Percentiles rank a stretch among this genome's conserved stretches.
These are phyloP conservation scores for Gyrodactylus bullatarudis DNA, from an alignment of 1,140 invertebrate species.

Conservation along the genomic window DNA sequence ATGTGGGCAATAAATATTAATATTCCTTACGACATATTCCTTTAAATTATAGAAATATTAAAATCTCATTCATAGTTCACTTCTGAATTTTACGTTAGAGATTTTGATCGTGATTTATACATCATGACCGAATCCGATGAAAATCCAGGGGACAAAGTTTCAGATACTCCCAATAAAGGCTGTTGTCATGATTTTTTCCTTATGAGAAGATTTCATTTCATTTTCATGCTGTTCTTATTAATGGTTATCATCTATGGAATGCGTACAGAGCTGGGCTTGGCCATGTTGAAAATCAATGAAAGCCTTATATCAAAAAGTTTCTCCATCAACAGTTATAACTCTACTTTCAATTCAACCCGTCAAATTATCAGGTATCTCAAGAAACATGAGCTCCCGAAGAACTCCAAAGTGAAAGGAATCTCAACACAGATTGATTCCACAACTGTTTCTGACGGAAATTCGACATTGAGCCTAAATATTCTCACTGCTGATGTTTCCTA, in stretches of 20 bases:
- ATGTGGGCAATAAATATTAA: no score
- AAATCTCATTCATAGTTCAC: no score
- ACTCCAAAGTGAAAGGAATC: not conserved
- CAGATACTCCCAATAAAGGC: no score
- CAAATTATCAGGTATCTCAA: not conserved
- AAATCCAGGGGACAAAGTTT: no score
- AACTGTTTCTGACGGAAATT: not conserved
- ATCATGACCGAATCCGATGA: no score
- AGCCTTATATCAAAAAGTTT: not conserved
- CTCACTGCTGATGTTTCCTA: not conserved
- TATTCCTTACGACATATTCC: no score
- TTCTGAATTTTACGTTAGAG: no score
- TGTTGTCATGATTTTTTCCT: not conserved
- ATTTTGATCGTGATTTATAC: no score
- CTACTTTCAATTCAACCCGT: not conserved
- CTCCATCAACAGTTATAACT: not conserved
- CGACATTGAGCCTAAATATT: not conserved
- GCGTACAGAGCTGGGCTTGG: constrained; percentile 2
- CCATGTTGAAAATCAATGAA: constrained; percentile 6
- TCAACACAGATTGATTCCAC: not conserved
- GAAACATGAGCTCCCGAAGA: not conserved
- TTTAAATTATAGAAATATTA: no score
- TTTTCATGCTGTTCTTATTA: not conserved
- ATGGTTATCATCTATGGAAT: constrained; percentile 3
- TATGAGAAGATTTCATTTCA: not conserved